These are phyloP conservation scores for Diabrotica balteata DNA, from an alignment of 2,888 invertebrate genomes.

Conservation along the genomic window DNA sequence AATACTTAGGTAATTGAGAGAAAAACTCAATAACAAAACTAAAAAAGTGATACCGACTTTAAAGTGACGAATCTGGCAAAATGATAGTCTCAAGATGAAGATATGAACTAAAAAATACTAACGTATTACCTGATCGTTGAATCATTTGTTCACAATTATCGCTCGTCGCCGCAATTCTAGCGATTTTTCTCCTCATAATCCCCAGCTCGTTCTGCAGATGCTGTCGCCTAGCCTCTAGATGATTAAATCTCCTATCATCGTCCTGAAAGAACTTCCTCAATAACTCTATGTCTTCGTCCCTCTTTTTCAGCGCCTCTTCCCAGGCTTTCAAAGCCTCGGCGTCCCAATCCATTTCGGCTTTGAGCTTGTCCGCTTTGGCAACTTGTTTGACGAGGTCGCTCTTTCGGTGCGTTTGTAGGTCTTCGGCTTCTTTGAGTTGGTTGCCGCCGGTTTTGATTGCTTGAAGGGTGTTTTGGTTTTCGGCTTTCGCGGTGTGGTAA, in stretches of 20 bases:
- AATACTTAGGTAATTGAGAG: too few species aligned
- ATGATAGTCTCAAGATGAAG: too few species aligned
- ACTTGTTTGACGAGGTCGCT: constrained; percentile 64
- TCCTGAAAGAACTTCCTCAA: constrained; percentile 76
- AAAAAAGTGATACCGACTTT: too few species aligned
- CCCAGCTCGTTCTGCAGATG: constrained; percentile 62
- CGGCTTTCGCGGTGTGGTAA: constrained; percentile 52
- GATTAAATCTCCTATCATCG: constrained; percentile 72
- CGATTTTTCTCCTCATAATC: constrained; percentile 58
- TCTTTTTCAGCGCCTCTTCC: constrained; percentile 74
- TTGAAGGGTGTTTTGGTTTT: constrained; percentile 62
- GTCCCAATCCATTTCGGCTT: constrained; percentile 74
- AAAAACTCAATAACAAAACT: too few species aligned
- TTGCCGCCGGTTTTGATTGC: constrained; percentile 62
- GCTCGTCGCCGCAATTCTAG: constrained; percentile 63
- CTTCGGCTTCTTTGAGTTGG: constrained; percentile 59
- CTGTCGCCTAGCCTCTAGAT: constrained; percentile 65
- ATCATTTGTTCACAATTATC: constrained; percentile 63
- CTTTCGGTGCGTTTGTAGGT: constrained; percentile 60
- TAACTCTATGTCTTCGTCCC: constrained; percentile 73
- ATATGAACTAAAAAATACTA: too few species aligned
- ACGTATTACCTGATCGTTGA: constrained; percentile 52
- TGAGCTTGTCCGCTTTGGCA: constrained; percentile 70
- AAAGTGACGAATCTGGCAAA: too few species aligned
- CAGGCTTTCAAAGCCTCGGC: constrained; percentile 72